These are phyloP conservation scores for Porites australiensis DNA, from an alignment of 64 coral and sea anemone genomes.

Conservation along the genomic window DNA sequence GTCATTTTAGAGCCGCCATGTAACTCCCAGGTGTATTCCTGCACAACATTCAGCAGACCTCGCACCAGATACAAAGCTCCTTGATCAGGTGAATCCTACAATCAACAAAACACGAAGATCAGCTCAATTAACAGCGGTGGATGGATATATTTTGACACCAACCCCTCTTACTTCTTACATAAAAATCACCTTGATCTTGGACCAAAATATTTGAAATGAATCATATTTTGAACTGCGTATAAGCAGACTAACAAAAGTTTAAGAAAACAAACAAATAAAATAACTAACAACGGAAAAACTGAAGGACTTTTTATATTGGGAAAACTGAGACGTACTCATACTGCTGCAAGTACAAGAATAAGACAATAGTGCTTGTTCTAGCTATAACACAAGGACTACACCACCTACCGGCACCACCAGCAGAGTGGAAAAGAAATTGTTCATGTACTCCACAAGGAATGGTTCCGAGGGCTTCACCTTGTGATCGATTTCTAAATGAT, in stretches of 20 bases:
- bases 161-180: too few relatives aligned
- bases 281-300: too few relatives aligned
- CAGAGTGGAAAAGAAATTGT: conserved; percentile 87
- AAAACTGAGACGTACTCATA: neutral
- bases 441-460: conserved; percentile 84
- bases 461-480: conserved; percentile 90
- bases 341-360: neutral
- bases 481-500: conserved; percentile 85
- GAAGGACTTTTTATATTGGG: too few relatives aligned
- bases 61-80: conserved; percentile 89
- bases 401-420: conserved; percentile 91
- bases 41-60: conserved; percentile 89
- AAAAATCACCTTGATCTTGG: too few relatives aligned
- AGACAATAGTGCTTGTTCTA: too few relatives aligned
- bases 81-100: conserved; percentile 92
- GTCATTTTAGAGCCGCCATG: conserved; percentile 94
- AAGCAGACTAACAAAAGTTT: too few relatives aligned
- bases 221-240: too few relatives aligned
- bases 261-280: neutral
- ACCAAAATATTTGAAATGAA: too few relatives aligned
- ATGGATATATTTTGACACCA: neutral
- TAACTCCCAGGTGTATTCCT: conserved; percentile 94
- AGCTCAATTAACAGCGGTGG: neutral
- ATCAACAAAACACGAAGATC: neutral
- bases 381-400: too few relatives aligned